Evolutionary conservation across 2,113 vertebrate genomes (phyloP).

Genomic region (Leptodactylus fuscus): DNA sequence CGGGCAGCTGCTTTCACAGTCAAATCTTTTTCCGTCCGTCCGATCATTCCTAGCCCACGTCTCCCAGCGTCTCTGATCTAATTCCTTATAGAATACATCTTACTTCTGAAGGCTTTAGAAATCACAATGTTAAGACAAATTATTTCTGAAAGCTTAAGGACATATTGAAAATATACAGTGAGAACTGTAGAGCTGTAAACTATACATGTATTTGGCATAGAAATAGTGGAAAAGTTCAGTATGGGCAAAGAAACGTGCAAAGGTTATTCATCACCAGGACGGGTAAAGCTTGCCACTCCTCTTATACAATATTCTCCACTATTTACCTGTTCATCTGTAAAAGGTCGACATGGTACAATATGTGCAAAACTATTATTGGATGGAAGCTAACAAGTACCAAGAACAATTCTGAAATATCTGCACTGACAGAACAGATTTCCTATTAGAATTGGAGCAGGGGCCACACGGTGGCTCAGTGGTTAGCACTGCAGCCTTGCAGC

Average conservation of each 20-base stretch:
- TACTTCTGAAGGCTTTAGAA: not conserved
- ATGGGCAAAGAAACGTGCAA: not conserved
- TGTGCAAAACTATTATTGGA: too few relatives aligned
- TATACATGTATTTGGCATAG: not conserved
- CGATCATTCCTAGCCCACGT: conserved; percentile 57
- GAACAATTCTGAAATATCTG: too few relatives aligned
- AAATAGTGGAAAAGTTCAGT: not conserved
- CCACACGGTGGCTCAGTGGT: too few relatives aligned
- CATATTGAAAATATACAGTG: not conserved
- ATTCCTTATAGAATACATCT: conserved; percentile 6
- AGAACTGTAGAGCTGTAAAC: not conserved
- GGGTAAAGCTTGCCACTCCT: too few relatives aligned
- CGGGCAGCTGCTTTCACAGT: conserved; percentile 68
- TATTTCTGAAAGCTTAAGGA: conserved; percentile 1
- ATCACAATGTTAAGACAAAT: not conserved
- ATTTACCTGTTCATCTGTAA: too few relatives aligned
- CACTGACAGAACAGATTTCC: too few relatives aligned
- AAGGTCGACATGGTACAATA: too few relatives aligned
- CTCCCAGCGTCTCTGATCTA: not conserved
- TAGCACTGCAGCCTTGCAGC: too few relatives aligned
- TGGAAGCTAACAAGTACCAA: too few relatives aligned
- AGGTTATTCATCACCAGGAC: not conserved
- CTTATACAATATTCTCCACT: too few relatives aligned
- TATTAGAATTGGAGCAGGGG: too few relatives aligned
- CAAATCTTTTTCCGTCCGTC: conserved; percentile 73